These are phyloP conservation scores for Machimus rusticus DNA, from an alignment of 2,888 invertebrate species.

Conservation along the genomic window DNA sequence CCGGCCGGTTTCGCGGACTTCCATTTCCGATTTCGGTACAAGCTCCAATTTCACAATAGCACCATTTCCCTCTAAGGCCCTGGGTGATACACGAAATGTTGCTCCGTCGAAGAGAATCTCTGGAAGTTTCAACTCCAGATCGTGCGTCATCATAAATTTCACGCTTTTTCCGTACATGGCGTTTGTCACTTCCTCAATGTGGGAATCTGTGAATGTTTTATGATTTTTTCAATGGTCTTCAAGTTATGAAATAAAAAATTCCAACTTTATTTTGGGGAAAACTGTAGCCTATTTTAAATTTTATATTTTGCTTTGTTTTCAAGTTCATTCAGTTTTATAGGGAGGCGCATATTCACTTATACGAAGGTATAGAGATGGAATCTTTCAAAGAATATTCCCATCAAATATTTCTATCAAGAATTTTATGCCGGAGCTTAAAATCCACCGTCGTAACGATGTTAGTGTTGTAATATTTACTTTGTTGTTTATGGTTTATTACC, in stretches of 20 bases:
- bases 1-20: conserved; percentile 66
- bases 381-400: no score
- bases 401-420: no score
- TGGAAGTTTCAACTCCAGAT: conserved; percentile 76
- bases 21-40: conserved; percentile 65
- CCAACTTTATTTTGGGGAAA: background rate
- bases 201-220: conserved; percentile 62
- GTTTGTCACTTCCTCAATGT: conserved; percentile 79
- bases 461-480: no score
- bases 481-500: no score
- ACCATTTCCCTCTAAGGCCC: conserved; percentile 75
- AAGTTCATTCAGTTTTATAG: background rate
- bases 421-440: no score
- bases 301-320: background rate
- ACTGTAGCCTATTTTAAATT: background rate
- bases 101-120: conserved; percentile 78
- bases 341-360: no score
- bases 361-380: no score
- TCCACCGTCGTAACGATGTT: no score
- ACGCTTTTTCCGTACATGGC: conserved; percentile 74
- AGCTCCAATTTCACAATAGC: conserved; percentile 78
- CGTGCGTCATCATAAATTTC: conserved; percentile 79
- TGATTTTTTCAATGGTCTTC: background rate
- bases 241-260: background rate
- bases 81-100: conserved; percentile 76